A percentile compares a stretch with the other conserved stretches of the same genome.
Evolutionary conservation across 2,888 invertebrate species (phyloP).

Genomic region (Mycogona germanica): DNA sequence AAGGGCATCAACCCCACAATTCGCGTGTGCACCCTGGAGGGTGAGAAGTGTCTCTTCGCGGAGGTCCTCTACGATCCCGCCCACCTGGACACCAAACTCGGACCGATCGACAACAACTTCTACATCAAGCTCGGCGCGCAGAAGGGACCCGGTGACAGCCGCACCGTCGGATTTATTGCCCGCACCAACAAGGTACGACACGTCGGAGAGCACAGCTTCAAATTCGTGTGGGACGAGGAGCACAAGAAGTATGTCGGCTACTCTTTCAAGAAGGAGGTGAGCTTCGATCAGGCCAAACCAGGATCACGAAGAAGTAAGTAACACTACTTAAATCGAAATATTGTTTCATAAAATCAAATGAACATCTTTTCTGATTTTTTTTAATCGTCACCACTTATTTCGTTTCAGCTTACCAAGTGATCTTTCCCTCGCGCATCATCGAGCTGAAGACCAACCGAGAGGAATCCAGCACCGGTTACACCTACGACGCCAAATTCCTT

Average conservation of each 20-base stretch:
- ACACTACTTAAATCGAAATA: not conserved
- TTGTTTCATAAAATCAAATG: not conserved
- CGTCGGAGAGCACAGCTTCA: slow-evolving; percentile 3
- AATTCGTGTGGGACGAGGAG: slow-evolving; percentile 7
- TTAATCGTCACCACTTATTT: not conserved
- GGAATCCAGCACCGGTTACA: slow-evolving; percentile 5
- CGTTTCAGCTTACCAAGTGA: slow-evolving; percentile 7
- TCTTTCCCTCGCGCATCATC: slow-evolving; percentile 12
- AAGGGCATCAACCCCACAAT: slow-evolving; percentile 11
- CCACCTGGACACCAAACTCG: not conserved
- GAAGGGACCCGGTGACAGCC: not conserved
- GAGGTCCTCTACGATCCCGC: slow-evolving; percentile 1
- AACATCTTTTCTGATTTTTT: not conserved
- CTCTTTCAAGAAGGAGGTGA: not conserved
- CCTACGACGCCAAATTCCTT: slow-evolving; percentile 4
- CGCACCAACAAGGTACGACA: not conserved
- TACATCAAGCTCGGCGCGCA: slow-evolving; percentile 7
- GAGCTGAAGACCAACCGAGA: slow-evolving; percentile 7
- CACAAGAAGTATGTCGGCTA: slow-evolving; percentile 8
- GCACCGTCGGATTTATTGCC: slow-evolving; percentile 5
- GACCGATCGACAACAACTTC: not conserved
- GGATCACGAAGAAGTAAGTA: not conserved
- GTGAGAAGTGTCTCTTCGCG: not conserved
- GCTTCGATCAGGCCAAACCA: slow-evolving; percentile 1
- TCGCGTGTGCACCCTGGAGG: slow-evolving; percentile 9